Evolutionary conservation across 2,797 vertebrate genomes (phyloP), one percentile per base, ranked within the genome.

Genomic region (Anguilla marmorata): DNA sequence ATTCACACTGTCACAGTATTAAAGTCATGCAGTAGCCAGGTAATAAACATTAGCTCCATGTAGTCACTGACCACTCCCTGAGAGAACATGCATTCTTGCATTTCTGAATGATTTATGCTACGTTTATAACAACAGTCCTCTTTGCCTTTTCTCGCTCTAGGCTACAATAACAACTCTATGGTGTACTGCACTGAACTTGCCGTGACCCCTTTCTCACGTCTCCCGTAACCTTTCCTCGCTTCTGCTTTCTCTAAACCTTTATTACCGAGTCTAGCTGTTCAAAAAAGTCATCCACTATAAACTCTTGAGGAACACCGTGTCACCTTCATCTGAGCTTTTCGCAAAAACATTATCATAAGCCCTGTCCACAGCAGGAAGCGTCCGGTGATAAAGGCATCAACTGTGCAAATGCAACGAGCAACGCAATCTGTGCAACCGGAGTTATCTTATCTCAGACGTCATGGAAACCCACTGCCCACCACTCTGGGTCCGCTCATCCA

Each of bases 361-460:
- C 41, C 21, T 50, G 76, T 80, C 76, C 21, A 12, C 76, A 80
- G 8, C 41, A 80, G 41, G 6, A 80, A 80, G 76, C 19, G 76
- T 80, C 83, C n/a, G 11, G 50, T 30, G 48, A 84, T 58, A 84
- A n/a, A 48, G n/a, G 11, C 14, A 52, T 58, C 83, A 84, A 33
- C 52, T 84, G 83, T 5, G 52, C 50, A 54, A 84, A 84, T 56
- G 48, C 27, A 33, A 84, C 12, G 33, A 1, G 12, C 6, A 11
- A 11, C 14, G 33, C n/a, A 84, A 84, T 45, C 76, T 80, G 0
- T 84, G 50, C 21, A 30, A 6, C 83, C 12, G 16, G 9, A 56
- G 24, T 27, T 33, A 54, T 84, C 83, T 54, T 58, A 54, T 84
- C 52, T 58, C 83, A 84, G 83, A 84, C 83, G 52, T 58, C 83